Evolutionary conservation across 1,140 invertebrate genomes (phyloP).

Genomic region (Pygmarrhopalites habei): DNA sequence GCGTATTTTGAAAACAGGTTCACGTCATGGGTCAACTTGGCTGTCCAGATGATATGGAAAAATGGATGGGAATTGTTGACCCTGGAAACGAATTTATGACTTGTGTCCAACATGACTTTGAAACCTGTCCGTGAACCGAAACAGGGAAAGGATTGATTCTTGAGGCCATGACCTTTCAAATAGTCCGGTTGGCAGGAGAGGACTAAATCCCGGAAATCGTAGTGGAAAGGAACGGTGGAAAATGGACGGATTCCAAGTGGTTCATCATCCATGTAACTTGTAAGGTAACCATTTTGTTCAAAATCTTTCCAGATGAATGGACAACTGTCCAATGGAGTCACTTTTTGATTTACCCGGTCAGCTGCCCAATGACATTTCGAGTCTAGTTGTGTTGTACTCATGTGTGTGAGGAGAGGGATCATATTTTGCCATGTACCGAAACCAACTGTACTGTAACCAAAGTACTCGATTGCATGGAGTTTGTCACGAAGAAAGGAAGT

Average conservation of each 20-base stretch:
- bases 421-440: background rate
- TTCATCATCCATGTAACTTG: background rate
- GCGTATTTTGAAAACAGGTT: background rate
- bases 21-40: background rate
- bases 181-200: background rate
- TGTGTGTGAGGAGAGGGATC: background rate
- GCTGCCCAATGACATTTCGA: background rate
- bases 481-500: background rate
- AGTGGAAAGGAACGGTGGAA: background rate
- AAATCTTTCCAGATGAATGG: background rate
- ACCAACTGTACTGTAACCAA: background rate
- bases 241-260: background rate
- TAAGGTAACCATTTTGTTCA: background rate
- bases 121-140: background rate
- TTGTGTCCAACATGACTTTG: background rate
- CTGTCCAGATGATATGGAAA: background rate
- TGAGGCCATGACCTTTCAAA: background rate
- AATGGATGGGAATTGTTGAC: background rate
- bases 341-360: too few species aligned
- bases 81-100: background rate
- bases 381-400: background rate
- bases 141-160: background rate
- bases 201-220: background rate
- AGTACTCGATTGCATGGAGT: background rate
- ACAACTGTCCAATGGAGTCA: too few species aligned